Conservation (phyloP, 2,113 vertebrate species). For the Eulemur macaco region DNA sequence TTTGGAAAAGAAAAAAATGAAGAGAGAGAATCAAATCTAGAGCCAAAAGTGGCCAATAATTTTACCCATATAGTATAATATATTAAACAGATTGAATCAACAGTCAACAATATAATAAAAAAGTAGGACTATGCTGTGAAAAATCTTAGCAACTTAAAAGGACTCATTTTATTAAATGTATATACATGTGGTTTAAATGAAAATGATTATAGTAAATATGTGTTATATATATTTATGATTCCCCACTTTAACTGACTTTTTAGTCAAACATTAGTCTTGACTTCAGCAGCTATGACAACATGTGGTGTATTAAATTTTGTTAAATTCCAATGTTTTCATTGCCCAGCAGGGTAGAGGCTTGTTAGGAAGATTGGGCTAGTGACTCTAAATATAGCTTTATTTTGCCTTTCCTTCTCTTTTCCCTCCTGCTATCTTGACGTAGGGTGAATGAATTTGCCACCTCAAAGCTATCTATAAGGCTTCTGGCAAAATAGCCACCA, state of each 20-base stretch:
- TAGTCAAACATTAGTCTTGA: background rate
- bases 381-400: background rate
- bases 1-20: background rate
- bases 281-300: background rate
- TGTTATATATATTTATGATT: background rate
- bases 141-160: background rate
- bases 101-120: background rate
- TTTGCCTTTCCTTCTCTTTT: background rate
- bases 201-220: background rate
- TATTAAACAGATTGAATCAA: background rate
- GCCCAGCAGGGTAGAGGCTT: background rate
- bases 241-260: background rate
- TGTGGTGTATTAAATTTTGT: background rate
- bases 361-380: background rate
- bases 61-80: background rate
- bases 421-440: background rate
- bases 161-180: background rate
- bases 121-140: background rate
- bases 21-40: background rate
- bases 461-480: background rate
- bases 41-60: background rate
- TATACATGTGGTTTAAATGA: background rate
- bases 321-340: conserved; percentile 10
- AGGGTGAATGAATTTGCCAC: background rate
- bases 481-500: background rate